Percentiles rank a stretch among this genome's conserved stretches.
These are phyloP conservation scores for Ceratitis capitata DNA, from an alignment of 1,140 invertebrate species.

Conservation along the genomic window DNA sequence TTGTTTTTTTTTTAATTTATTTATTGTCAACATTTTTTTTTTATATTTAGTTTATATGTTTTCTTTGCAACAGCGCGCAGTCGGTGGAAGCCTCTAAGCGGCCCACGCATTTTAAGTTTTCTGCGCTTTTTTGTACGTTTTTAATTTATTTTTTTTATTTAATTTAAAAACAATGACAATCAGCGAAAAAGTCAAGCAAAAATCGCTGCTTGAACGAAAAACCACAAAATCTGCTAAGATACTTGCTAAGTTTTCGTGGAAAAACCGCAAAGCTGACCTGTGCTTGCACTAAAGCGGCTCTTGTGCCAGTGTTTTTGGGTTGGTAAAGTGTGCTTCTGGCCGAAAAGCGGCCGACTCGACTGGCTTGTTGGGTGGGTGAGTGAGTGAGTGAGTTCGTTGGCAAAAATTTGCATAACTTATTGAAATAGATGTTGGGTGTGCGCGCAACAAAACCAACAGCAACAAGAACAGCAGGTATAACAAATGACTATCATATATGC, in stretches of 20 bases:
- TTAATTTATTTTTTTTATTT: too few species aligned
- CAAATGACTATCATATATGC: neutral
- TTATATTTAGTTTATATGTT: neutral
- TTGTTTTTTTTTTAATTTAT: neutral
- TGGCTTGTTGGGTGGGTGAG: neutral
- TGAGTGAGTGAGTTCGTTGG: neutral
- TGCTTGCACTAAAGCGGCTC: neutral
- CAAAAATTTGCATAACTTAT: slow-evolving; percentile 20
- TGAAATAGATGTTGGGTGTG: slow-evolving; percentile 15
- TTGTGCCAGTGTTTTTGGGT: neutral
- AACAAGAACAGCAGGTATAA: neutral
- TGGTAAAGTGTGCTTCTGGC: neutral
- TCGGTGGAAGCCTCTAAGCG: slow-evolving; percentile 5
- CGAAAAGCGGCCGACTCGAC: neutral
- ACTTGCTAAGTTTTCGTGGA: neutral
- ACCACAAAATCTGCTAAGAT: neutral
- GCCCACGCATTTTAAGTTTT: neutral
- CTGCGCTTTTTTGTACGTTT: too few species aligned
- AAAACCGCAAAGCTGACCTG: neutral
- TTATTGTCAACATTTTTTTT: neutral
- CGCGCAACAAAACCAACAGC: neutral
- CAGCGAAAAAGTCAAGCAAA: neutral
- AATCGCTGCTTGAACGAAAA: neutral
- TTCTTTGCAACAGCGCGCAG: neutral
- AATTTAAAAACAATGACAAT: slow-evolving; percentile 7